These are phyloP conservation scores for Pandion haliaetus DNA, from an alignment of 2,113 vertebrate genomes.

Conservation along the genomic window DNA sequence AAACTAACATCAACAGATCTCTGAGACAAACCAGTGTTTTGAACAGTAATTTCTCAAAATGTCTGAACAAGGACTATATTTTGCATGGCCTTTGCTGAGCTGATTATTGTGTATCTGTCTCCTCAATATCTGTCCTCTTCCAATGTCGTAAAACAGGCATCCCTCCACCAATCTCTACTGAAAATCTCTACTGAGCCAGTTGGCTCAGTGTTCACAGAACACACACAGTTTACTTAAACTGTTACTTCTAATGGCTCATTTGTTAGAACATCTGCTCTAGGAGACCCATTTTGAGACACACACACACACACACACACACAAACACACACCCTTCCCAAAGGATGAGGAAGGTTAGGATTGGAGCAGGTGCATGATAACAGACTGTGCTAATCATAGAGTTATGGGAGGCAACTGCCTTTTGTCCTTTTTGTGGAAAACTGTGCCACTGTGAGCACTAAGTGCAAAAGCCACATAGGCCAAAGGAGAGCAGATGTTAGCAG, in stretches of 20 bases:
- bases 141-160: not conserved
- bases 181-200: not conserved
- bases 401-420: not conserved
- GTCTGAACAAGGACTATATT: not conserved
- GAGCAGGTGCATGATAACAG: not conserved
- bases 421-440: not conserved
- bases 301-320: no score
- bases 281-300: not conserved
- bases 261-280: not conserved
- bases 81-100: not conserved
- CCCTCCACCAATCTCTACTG: not conserved
- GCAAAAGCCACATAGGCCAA: not conserved
- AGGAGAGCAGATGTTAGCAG: not conserved
- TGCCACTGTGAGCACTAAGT: not conserved
- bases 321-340: not conserved
- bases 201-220: not conserved
- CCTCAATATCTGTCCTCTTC: not conserved
- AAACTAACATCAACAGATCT: not conserved
- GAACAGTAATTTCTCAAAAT: not conserved
- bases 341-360: not conserved
- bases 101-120: not conserved
- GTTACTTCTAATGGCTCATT: not conserved
- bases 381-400: not conserved
- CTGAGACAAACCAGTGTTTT: not conserved
- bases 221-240: not conserved